Conservation (phyloP, 1,140 invertebrate genomes). For the Megathymus violae region DNA sequence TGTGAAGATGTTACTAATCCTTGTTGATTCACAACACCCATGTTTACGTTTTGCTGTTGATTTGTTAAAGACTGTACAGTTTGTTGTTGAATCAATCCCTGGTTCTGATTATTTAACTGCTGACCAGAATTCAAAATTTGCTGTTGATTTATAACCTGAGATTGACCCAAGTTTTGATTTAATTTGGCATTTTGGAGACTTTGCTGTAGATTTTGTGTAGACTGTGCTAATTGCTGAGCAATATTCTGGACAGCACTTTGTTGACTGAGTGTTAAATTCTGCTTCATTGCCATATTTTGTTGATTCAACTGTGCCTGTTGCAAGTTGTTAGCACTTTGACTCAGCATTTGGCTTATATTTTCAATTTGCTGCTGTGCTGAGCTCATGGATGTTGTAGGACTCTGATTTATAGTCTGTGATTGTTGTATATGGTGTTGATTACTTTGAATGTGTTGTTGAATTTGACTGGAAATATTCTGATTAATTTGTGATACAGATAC, state of each 20-base stretch:
- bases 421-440: conserved; percentile 74
- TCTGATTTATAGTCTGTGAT: conserved; percentile 68
- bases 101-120: conserved; percentile 63
- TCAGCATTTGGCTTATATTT: conserved; percentile 78
- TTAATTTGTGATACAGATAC: conserved; percentile 68
- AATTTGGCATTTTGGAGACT: conserved; percentile 75
- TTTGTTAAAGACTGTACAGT: conserved; percentile 70
- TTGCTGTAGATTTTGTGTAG: conserved; percentile 73
- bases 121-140: conserved; percentile 65
- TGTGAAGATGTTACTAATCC: conserved; percentile 67
- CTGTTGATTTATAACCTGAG: conserved; percentile 71
- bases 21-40: conserved; percentile 71
- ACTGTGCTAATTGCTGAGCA: conserved; percentile 76
- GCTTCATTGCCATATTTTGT: conserved; percentile 74
- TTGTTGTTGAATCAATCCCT: conserved; percentile 73
- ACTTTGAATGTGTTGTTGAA: conserved; percentile 71
- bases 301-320: conserved; percentile 74
- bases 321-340: conserved; percentile 76
- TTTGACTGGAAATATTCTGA: conserved; percentile 68
- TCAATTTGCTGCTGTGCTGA: conserved; percentile 79
- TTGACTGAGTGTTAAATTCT: conserved; percentile 69
- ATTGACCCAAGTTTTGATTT: conserved; percentile 65
- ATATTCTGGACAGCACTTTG: conserved; percentile 78
- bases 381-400: conserved; percentile 63
- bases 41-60: conserved; percentile 75